Base-by-base conservation (phyloP, 1,140 invertebrate genomes). In the Neodiprion virginianus region DNA sequence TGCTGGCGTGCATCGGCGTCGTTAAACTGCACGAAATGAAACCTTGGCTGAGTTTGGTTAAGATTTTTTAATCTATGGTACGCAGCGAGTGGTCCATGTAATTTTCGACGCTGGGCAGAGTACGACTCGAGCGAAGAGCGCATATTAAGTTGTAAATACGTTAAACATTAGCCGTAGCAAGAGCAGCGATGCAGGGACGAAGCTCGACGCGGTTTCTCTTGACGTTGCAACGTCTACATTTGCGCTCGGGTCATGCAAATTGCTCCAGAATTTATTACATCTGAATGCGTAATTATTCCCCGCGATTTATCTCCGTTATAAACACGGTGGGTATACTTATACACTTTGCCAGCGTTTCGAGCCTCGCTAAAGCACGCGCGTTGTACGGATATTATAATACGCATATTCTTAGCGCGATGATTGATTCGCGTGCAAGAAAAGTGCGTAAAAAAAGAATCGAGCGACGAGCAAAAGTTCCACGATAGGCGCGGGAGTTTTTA, bases 281-380 rank as follows among this genome's bases (percentile, higher is more conserved):
- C 72, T 76, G 77, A 82, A 81, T 80, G 73, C 74, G 74, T 77
- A 75, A 80, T 82, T 80, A 78, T 80, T 76, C 73, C 12, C 49
- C 67, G 65, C 71, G 70, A 80, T 80, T 78, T 79, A 74, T 79
- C 77, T 80, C 80, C 76, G 76, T 81, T 81, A 79, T 12, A 77
- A 78, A 79, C 28, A 14, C 61, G 61, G 7, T 74, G 67, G 70
- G 17, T 65, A 17, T 14, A 14, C 17, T 65, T 65, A 49, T 17
- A 66, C 14, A 61, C 53, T n/a, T 40, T 21, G 70, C 71, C 72
- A 40, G 72, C 72, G 48, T 53, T 61, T 79, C 77, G 77, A 81
- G 81, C 28, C 28, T 40, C 28, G 28, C 28, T 3, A 2, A 40
- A 40, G 28, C 28, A 40, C 28, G 28, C 28, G 28, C 28, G 28